Base-by-base conservation (phyloP, 2,113 vertebrate genomes). In the Pterocles gutturalis region DNA sequence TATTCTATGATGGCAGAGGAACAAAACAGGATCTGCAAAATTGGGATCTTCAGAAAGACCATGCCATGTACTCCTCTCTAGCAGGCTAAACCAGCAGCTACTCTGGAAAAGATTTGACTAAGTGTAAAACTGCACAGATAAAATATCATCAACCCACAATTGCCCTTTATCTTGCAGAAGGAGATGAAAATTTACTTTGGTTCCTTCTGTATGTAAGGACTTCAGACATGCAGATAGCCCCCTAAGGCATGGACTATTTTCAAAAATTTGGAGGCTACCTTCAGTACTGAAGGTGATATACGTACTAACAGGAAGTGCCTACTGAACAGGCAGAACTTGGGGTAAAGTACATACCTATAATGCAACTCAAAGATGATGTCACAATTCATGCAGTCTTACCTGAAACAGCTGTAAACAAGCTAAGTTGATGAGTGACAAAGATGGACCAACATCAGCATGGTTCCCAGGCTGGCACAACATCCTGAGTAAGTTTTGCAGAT, bases 371-470 rank as follows among this genome's bases (percentile, higher is more conserved):
- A 93, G 24, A 46, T 25, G 25, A 71, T 34, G 41, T 31, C 16
- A 7, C 14, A 38, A 13, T 71, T 83, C 38, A 36, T 10, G 15
- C 29, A 78, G n/a, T 18, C 18, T 65, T 61, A 28, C 26, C 57
- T 33, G 53, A 82, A 93, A 71, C 29, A 15, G 17, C 66, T 66
- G 51, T 21, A 43, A 61, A 17, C 28, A 55, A 77, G 20, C 8
- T 16, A 51, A 8, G 31, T 1, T 73, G 33, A 38, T 0, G 0
- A 43, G 33, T 73, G 78, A 67, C 55, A 66, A 28, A 7, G 13
- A 24, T 43, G 46, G 51, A 67, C 7, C 29, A 60, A 38, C 24
- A 33, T 19, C 34, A 13, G 31, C 22, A 46, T 5, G 5, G 10
- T 43, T 72, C 19, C 51, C 51, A 62, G 11, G 8, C 1, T 45